phyloP scores from a whole-genome alignment of 2,797 vertebrate species.

The Adelosebastes latens region DNA sequence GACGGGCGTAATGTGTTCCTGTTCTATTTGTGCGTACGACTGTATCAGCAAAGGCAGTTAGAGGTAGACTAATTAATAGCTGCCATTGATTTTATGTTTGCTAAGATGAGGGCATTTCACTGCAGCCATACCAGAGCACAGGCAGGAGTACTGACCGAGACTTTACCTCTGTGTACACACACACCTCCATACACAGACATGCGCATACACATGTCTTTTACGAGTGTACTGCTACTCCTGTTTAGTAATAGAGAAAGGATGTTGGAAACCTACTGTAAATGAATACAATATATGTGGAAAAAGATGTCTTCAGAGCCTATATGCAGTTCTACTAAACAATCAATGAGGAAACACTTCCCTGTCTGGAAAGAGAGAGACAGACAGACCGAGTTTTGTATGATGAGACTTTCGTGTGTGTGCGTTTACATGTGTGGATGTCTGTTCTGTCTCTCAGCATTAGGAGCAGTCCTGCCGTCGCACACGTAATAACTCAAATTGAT shows the following conservation, averaged over 20 bases:
- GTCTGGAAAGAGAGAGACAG: neutral
- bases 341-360: neutral
- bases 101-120: conserved; percentile 58
- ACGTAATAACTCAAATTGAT: conserved; percentile 66
- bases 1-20: conserved; percentile 3
- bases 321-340: neutral
- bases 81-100: conserved; percentile 73
- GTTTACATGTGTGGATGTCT: conserved; percentile 43
- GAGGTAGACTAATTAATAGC: conserved; percentile 72
- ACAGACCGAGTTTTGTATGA: neutral
- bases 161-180: conserved; percentile 18
- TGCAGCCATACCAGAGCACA: conserved; percentile 26
- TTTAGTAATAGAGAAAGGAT: conserved; percentile 14
- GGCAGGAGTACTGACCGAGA: conserved; percentile 64
- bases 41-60: conserved; percentile 53
- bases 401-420: neutral
- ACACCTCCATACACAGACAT: neutral
- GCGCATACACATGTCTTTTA: neutral
- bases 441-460: conserved; percentile 48
- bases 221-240: neutral
- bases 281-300: neutral
- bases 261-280: conserved; percentile 9
- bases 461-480: conserved; percentile 32
- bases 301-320: neutral
- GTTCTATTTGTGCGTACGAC: conserved; percentile 46